These are phyloP conservation scores for Tolypeutes matacus DNA, from an alignment of 2,797 vertebrate species.

Conservation along the genomic window DNA sequence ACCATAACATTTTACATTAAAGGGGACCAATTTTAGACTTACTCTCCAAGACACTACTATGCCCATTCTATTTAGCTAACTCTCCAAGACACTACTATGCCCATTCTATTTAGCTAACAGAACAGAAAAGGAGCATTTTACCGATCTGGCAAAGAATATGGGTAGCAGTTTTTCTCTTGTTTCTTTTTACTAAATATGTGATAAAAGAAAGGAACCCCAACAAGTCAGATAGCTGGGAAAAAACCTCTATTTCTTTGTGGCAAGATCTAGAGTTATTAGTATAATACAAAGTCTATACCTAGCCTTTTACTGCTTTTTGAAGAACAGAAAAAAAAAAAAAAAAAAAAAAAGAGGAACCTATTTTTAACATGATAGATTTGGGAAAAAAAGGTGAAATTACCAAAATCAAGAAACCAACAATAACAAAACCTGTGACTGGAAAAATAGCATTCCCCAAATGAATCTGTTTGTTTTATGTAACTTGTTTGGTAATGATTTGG, in stretches of 20 bases:
- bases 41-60: neutral
- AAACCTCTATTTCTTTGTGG: slow-evolving; percentile 42
- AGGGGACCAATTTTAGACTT: neutral
- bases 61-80: slow-evolving; percentile 15
- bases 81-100: neutral
- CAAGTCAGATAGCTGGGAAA: neutral
- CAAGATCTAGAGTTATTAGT: slow-evolving; percentile 13
- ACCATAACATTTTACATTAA: slow-evolving; percentile 7
- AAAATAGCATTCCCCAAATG: neutral
- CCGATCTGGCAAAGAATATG: neutral
- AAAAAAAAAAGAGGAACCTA: neutral
- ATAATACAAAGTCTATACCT: neutral
- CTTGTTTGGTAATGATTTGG: neutral
- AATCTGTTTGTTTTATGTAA: neutral
- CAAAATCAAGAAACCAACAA: slow-evolving; percentile 55
- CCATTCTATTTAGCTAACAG: slow-evolving; percentile 15
- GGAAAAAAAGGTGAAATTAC: slow-evolving; percentile 47
- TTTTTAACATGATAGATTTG: slow-evolving; percentile 26
- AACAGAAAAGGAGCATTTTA: slow-evolving; percentile 25
- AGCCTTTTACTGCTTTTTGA: neutral
- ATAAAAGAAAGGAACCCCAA: slow-evolving; percentile 44
- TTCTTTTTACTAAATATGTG: slow-evolving; percentile 58
- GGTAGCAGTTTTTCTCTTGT: slow-evolving; percentile 33
- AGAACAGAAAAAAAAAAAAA: slow-evolving; percentile 20
- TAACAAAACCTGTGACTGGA: neutral